These are phyloP conservation scores for Drosophila affinis DNA, from an alignment of 2,888 invertebrate species.

Conservation along the genomic window DNA sequence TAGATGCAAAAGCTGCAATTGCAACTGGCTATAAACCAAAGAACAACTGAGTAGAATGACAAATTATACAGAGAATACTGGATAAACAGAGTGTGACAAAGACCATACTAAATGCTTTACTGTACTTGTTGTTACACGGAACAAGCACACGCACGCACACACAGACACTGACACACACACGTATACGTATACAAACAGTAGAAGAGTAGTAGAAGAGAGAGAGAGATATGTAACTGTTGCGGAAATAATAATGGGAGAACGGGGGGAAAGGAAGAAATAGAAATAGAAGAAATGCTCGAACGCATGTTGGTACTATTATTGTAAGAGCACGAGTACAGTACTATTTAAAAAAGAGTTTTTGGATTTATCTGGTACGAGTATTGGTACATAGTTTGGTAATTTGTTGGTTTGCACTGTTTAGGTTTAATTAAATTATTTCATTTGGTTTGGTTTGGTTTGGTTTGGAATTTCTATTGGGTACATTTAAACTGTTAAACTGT, in stretches of 20 bases:
- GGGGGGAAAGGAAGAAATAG: conserved; percentile 4
- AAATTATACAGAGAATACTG: conserved; percentile 54
- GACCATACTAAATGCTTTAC: conserved; percentile 42
- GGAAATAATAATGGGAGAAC: conserved; percentile 27
- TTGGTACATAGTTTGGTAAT: conserved; percentile 27
- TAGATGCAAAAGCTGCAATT: conserved; percentile 61
- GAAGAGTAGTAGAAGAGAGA: conserved; percentile 16
- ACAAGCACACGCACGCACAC: conserved; percentile 19
- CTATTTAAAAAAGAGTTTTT: conserved; percentile 23
- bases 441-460: conserved; percentile 38
- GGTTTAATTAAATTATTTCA: conserved; percentile 21
- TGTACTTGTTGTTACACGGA: conserved; percentile 11
- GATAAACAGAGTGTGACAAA: conserved; percentile 62
- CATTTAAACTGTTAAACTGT: conserved; percentile 59
- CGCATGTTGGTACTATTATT: not conserved
- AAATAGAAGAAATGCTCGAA: conserved; percentile 26
- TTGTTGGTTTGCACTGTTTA: conserved; percentile 38
- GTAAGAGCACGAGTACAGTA: not conserved
- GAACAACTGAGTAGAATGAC: conserved; percentile 27
- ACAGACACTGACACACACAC: conserved; percentile 42
- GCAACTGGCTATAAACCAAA: conserved; percentile 51
- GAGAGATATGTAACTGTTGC: not conserved
- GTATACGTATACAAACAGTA: conserved; percentile 30
- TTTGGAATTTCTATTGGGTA: conserved; percentile 56
- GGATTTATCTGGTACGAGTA: conserved; percentile 32